Base-by-base conservation (phyloP, 2,113 vertebrate species). In the Pseudorhombus dupliciocellatus region DNA sequence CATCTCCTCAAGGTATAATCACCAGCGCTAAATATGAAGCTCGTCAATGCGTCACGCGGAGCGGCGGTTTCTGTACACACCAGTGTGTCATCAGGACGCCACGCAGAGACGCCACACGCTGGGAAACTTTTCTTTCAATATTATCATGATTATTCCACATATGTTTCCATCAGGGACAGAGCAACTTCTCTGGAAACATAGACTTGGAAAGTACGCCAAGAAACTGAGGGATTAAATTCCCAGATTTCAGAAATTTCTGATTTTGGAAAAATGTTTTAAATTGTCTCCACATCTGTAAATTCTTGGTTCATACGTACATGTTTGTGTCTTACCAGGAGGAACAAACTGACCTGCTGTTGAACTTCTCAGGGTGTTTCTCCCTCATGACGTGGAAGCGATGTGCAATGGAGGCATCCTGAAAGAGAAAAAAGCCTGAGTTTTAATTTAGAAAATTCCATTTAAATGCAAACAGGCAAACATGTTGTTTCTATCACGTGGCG, bases 371-470 rank as follows among this genome's bases (percentile, higher is more conserved):
- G 75, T 98, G 97, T 80, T 97, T 98, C 92, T 97, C 96, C 85
- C 96, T 94, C 97, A 98, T 98, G 46, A 98, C 94, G 31, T 98
- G 97, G 89, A 98, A 98, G 86, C 96, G 95, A 88, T 97, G 97
- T 40, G 96, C 96, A 56, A 98, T 98, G 66, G 96, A 98, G 70
- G 97, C 97, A 63, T 98, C 96, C 96, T 98, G 89, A 58, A 68
- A 80, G 30, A 72, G 18, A 89, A 79, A 51, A n/a, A 25, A n/a
- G n/a, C 55, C 60, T 58, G 22, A 66, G 1, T 4, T n/a, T 37
- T 6, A 63, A 1, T n/a, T n/a, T 12, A 37, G 10, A 34, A 34
- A 34, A 8, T 9, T 9, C 10, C 8, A 34, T 9, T 9, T 10
- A 2, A 34, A 44, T 44, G 18, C 18, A 46, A 16, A 46, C 18